phyloP scores from a whole-genome alignment of 2,888 invertebrate species.

The Amiota communis region DNA sequence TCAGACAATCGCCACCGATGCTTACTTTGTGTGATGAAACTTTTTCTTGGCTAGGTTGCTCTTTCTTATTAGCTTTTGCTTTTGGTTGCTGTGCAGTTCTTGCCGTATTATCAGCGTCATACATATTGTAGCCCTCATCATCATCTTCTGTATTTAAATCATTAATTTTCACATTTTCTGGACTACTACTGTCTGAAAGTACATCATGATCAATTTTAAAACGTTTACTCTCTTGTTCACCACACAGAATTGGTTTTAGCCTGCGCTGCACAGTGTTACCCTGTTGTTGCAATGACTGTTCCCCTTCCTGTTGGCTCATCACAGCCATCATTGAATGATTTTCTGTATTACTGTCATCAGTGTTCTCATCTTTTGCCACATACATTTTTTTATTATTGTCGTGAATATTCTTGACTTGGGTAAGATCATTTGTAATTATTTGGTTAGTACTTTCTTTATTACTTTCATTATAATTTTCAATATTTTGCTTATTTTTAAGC shows the following conservation, averaged over 20 bases:
- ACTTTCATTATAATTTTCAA: slow-evolving; percentile 25
- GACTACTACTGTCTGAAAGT: slow-evolving; percentile 21
- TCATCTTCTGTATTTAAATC: slow-evolving; percentile 14
- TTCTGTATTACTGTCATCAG: slow-evolving; percentile 49
- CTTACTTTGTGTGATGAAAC: no score
- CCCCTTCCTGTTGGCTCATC: slow-evolving; percentile 32
- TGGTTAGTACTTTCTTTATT: slow-evolving; percentile 58
- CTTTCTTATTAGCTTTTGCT: not conserved
- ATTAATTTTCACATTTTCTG: not conserved
- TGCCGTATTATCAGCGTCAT: slow-evolving; percentile 11
- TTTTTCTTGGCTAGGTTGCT: no score
- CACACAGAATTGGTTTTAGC: slow-evolving; percentile 29
- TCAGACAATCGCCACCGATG: not conserved
- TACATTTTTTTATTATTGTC: slow-evolving; percentile 34
- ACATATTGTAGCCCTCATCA: not conserved
- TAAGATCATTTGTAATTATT: slow-evolving; percentile 51
- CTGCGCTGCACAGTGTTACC: not conserved
- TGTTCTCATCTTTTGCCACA: slow-evolving; percentile 29
- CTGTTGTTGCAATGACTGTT: not conserved
- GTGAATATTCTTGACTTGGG: slow-evolving; percentile 36
- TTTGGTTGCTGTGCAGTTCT: not conserved
- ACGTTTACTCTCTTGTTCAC: slow-evolving; percentile 35
- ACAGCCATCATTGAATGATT: slow-evolving; percentile 48
- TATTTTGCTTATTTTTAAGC: slow-evolving; percentile 43
- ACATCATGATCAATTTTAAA: slow-evolving; percentile 36